Evolutionary conservation across 2,797 vertebrate species (phyloP).

Genomic region (Diplodus puntazzo): DNA sequence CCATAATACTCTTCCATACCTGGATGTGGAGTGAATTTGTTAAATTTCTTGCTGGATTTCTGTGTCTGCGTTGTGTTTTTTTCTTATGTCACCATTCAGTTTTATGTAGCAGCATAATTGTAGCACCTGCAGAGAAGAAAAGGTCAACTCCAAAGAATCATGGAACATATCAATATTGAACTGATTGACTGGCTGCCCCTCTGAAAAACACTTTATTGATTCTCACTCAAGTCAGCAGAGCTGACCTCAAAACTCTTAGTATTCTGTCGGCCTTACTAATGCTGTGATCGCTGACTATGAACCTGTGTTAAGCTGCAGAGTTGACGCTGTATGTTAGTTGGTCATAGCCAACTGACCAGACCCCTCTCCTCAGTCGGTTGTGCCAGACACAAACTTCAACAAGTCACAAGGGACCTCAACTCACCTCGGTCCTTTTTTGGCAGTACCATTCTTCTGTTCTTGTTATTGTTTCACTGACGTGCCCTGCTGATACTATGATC

Average conservation of each 20-base stretch:
- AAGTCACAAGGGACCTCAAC: conserved; percentile 20
- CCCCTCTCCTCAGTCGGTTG: conserved; percentile 23
- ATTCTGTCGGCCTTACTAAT: conserved; percentile 35
- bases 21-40: background rate
- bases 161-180: conserved; percentile 34
- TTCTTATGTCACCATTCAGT: conserved; percentile 29
- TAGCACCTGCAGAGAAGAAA: conserved; percentile 53
- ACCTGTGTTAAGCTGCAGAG: conserved; percentile 20
- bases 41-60: conserved; percentile 18
- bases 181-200: background rate
- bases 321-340: conserved; percentile 24
- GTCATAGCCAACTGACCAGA: conserved; percentile 18
- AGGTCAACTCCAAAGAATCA: conserved; percentile 51
- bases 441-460: conserved; percentile 34
- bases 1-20: no score
- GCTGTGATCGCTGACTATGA: conserved; percentile 23
- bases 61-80: conserved; percentile 30
- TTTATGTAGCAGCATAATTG: conserved; percentile 59
- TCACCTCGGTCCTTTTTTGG: conserved; percentile 25
- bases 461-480: conserved; percentile 50
- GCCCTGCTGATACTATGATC: conserved; percentile 34
- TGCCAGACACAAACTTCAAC: conserved; percentile 30
- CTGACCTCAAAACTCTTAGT: conserved; percentile 5
- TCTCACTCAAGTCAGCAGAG: conserved; percentile 23
- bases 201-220: conserved; percentile 13